Base-by-base conservation (phyloP, 2,888 invertebrate genomes). In the Noctua comes region DNA sequence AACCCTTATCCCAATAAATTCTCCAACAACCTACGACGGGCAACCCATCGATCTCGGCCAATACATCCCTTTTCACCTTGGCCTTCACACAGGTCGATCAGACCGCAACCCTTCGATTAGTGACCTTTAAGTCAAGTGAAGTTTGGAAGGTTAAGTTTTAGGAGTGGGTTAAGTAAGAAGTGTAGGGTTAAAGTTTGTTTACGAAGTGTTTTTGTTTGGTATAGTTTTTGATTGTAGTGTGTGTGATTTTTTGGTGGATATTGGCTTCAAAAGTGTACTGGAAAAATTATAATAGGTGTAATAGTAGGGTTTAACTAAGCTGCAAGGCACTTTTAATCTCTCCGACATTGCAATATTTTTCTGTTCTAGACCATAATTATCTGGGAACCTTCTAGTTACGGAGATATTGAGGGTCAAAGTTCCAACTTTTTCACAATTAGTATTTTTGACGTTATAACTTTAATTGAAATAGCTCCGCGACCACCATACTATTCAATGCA, bases 1-100 rank as follows among this genome's bases (percentile, higher is more conserved):
- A 88, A 88, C 79, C 80, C 82, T 75, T 74, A 68, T 69, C 73
- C 69, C 80, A 68, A 89, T 88, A 83, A 89, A 88, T 89, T 79
- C 36, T 57, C 62, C 43, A 18, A 4, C 43, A 24, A 64, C 62
- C 54, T 74, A 13, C 31, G 2, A 21, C 40, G 48, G 31, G 13
- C 24, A 59, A 68, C 71, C 43, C 82, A 76, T 85, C 84, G 82
- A 88, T 89, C 86, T 80, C 74, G 66, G 43, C 77, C 81, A 83
- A 88, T 88, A 82, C 76, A 36, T 84, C 73, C 81, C 83, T 73
- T 54, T 72, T 48, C 64, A 86, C 86, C 86, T 82, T 86, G 86
- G 84, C 82, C 85, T 81, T 77, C 11, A 1, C 51, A 68, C 72
- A 46, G 74, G 80, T 80, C 71, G 77, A 88, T 85, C 87, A 80